Evolutionary conservation across 2,888 invertebrate species (phyloP), one percentile per base, ranked within the genome.

Genomic region (Andrena praecox): DNA sequence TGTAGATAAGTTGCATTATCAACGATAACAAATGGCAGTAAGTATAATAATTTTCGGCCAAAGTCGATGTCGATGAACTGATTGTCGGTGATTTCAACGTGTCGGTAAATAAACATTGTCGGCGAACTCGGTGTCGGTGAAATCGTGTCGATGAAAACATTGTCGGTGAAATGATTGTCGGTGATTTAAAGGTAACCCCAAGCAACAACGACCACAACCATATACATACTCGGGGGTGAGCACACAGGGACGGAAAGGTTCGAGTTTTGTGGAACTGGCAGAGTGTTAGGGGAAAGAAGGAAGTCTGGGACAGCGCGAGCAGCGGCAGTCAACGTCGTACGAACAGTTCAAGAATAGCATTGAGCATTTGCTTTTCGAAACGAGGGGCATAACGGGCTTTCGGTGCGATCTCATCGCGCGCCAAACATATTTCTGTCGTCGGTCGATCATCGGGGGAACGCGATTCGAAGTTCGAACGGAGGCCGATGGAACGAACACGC

Each of bases 261-360:
- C 54, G 76, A 56, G 63, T 20, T 62, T 56, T 31, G 69, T 75
- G 73, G 81, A 74, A 73, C 59, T 67, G 68, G 84, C 27, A 70
- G 69, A 62, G 64, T 79, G 84, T 87, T 67, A 64, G 75, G 62
- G 56, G 76, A 42, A 75, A 81, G 70, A 83, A 62, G 70, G 84
- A 83, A 74, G 90, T 92, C 93, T 92, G 93, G 93, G 90, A 93
- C 93, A 94, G 94, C 94, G 94, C 94, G 94, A 94, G 94, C 94
- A 94, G 94, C 94, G 94, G 94, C 94, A 94, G 94, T 94, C 93
- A 92, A 94, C 93, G 93, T 94, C 93, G 93, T 93, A 92, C 92
- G 91, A 93, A 92, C 77, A 77, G 50, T 90, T 87, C 86, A 85
- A 86, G 81, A 60, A 83, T 83, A 86, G 73, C 56, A 24, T 76